These are phyloP conservation scores for Boloria selene DNA, from an alignment of 2,888 invertebrate species.

Conservation along the genomic window DNA sequence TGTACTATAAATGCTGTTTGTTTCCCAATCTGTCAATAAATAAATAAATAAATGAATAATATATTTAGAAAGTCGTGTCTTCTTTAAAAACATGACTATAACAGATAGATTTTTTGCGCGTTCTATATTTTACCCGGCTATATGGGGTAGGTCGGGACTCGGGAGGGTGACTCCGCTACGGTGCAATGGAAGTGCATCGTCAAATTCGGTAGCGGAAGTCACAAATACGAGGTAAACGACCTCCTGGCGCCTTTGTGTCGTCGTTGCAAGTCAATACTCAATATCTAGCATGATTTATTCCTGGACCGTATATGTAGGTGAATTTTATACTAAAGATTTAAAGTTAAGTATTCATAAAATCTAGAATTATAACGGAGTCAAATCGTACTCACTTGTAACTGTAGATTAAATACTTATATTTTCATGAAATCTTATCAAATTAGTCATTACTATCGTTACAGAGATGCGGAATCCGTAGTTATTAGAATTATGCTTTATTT, in stretches of 20 bases:
- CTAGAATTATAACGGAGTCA: no score
- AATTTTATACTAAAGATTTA: not conserved
- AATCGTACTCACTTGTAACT: not conserved
- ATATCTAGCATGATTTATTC: constrained; percentile 29
- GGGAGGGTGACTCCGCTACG: constrained; percentile 51
- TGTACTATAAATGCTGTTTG: no score
- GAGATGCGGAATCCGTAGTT: no score
- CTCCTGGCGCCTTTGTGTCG: constrained; percentile 64
- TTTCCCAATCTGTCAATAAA: no score
- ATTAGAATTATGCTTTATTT: no score
- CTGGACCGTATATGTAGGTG: constrained; percentile 3
- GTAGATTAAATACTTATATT: not conserved
- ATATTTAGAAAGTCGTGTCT: no score
- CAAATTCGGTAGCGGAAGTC: constrained; percentile 66
- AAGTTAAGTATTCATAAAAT: not conserved
- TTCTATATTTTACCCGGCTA: not conserved
- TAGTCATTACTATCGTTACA: no score
- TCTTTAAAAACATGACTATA: no score
- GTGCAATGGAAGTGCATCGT: constrained; percentile 64
- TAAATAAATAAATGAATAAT: no score
- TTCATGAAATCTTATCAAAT: no score
- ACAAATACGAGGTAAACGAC: constrained; percentile 69
- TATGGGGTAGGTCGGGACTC: constrained; percentile 61
- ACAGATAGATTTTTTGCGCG: not conserved
- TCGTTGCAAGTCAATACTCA: constrained; percentile 45